Base-by-base conservation (phyloP, 2,888 invertebrate species). In the Protula sp. region DNA sequence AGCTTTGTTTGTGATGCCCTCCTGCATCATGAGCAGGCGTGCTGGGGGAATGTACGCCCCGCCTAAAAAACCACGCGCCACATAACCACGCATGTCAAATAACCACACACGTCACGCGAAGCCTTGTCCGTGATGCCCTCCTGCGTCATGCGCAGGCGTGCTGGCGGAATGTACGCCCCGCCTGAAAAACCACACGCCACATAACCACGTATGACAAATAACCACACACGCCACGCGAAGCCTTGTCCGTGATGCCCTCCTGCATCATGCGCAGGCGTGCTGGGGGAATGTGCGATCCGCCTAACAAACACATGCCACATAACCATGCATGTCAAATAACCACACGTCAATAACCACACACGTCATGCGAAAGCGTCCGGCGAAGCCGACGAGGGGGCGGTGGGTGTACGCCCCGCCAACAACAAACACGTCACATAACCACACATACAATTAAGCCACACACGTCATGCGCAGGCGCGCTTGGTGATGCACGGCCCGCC, bases 31-130 rank as follows among this genome's bases (percentile, higher is more conserved):
- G 19, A 59, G 54, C 47, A 99, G 84, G 75, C 91, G 93, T 0
- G 98, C 98, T 0, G 98, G 99, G 1, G 99, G 99, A 73, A 99
- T 99, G 74, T 99, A 99, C 2, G 98, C 98, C 2, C 70, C 70
- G 3, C 70, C 67, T 29, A 60, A 26, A 53, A n/a, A n/a, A n/a
- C n/a, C n/a, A n/a, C n/a, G n/a, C n/a, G n/a, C 24, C 9, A 50
- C 14, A 50, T 50, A 22, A 22, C 19, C 14, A 19, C 9, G 9
- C 9, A 19, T 24, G 22, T 5, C 9, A 19, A 50, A 9, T 5
- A 22, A 19, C 14, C 9, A 9, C 9, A 5, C 14, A 50, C 14
- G 22, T 19, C 22, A 50, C 19, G 9, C 51, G n/a, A n/a, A 55
- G 89, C 86, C 84, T 99, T 99, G 75, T 99, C 98, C 28, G 54